Evolutionary conservation across 2,888 invertebrate species (phyloP).

Genomic region (Ochropleura leucogaster): DNA sequence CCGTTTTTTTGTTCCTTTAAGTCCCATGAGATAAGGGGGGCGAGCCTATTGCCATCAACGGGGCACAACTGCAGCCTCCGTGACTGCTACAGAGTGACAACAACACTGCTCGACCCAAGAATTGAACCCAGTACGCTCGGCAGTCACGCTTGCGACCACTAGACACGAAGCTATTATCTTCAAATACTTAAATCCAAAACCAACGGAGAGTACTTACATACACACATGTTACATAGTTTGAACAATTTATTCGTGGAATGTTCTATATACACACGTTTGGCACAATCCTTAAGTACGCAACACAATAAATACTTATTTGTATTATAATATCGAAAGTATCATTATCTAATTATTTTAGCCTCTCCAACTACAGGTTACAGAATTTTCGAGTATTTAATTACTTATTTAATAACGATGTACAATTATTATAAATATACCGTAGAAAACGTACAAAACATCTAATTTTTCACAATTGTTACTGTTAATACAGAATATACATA

Average conservation of each 20-base stretch:
- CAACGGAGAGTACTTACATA: constrained; percentile 1
- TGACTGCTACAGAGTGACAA: too few species aligned
- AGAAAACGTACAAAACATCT: constrained; percentile 62
- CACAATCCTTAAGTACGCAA: constrained; percentile 53
- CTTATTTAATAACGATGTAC: constrained; percentile 11
- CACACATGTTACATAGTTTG: constrained; percentile 11
- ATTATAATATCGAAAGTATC: constrained; percentile 39
- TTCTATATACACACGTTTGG: constrained; percentile 52
- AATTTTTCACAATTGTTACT: constrained; percentile 28
- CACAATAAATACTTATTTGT: constrained; percentile 36
- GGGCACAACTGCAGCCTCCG: too few species aligned
- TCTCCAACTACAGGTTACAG: constrained; percentile 21
- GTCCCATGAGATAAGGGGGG: too few species aligned
- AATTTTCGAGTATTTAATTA: constrained; percentile 37
- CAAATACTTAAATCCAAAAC: neutral
- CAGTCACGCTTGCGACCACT: too few species aligned
- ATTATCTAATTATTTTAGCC: constrained; percentile 9
- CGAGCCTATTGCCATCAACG: too few species aligned
- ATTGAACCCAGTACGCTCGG: too few species aligned
- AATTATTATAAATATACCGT: constrained; percentile 33
- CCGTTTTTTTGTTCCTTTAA: too few species aligned
- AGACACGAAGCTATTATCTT: too few species aligned
- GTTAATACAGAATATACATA: constrained; percentile 24
- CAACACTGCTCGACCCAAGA: too few species aligned
- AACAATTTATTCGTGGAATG: constrained; percentile 45